Base-by-base conservation (phyloP, 2,888 invertebrate species). In the Tetanocera ferruginea region DNA sequence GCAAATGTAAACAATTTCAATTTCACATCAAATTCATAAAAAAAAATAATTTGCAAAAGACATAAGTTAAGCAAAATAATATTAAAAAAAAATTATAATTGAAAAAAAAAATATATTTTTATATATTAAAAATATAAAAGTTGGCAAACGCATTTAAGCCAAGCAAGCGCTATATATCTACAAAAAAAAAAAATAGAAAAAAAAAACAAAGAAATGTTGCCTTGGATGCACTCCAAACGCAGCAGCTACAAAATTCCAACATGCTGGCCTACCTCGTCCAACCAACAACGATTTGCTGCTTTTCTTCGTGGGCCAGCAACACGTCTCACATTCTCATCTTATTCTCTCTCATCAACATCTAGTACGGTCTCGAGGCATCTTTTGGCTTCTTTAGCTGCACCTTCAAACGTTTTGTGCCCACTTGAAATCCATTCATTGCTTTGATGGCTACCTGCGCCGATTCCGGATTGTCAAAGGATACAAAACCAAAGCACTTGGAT, bases 401-500 rank as follows among this genome's bases (percentile, higher is more conserved):
- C 93, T 98, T 98, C 88, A 98, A 94, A 91, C 98, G 94, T 92
- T 98, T 98, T 90, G 96, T 96, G 91, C 98, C 98, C 91, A 98
- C 97, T 91, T 97, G 98, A 91, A 97, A 98, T 87, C 98, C 98
- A 91, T 98, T 97, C 98, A 98, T 98, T 87, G 97, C 96, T 90
- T 96, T 95, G 86, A 98, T 98, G 87, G 98, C 98, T 88, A 96
- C 94, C 91, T 98, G 97, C 83, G 98, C 98, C 88, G 97, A 97
- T 85, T 95, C 91, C 79, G 95, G 94, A 91, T 97, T 98, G 91
- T 98, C 98, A 91, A 96, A 98, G 79, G 98, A 98, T 84, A 98
- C 98, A 91, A 98, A 98, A 86, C 98, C 98, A 91, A 99, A 99
- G 92, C 99, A 99, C 93, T 99, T 99, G 89, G 98, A 99, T 88